Conservation (phyloP, 2,113 vertebrate species). For the Rhodinocichla rosea region DNA sequence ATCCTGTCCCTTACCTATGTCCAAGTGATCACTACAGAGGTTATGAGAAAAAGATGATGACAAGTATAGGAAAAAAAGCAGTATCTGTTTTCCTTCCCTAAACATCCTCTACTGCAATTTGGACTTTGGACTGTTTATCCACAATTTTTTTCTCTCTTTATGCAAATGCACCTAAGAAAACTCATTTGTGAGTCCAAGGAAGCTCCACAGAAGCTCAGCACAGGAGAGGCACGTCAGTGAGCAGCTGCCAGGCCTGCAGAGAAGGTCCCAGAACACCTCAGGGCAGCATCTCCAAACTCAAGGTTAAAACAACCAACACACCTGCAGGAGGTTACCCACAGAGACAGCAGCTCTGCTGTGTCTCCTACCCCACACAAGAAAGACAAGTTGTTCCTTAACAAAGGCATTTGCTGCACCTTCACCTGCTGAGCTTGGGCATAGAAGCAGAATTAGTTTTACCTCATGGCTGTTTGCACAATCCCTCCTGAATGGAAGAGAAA, state of each 20-base stretch:
- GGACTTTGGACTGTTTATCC: background rate
- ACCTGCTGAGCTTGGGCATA: background rate
- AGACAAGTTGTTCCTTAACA: background rate
- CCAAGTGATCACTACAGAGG: background rate
- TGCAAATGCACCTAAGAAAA: background rate
- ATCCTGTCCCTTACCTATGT: background rate
- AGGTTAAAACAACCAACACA: background rate
- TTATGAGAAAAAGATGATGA: background rate
- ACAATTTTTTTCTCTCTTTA: background rate
- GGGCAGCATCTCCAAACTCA: background rate
- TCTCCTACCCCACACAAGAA: background rate
- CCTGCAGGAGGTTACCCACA: background rate
- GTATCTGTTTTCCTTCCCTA: background rate
- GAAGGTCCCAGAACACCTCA: background rate
- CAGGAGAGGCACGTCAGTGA: background rate
- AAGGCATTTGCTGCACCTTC: background rate
- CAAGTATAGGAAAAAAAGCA: rapidly evolving
- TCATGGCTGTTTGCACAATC: background rate
- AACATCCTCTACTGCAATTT: background rate
- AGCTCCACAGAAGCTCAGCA: background rate
- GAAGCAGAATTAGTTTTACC: background rate
- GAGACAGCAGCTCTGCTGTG: background rate
- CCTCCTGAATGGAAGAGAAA: background rate
- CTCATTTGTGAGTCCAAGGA: background rate
- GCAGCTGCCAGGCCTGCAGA: background rate